A percentile compares a stretch with the other conserved stretches of the same genome.
These are phyloP conservation scores for Ctenodactylus gundi DNA, from an alignment of 2,113 vertebrate species.

Conservation along the genomic window DNA sequence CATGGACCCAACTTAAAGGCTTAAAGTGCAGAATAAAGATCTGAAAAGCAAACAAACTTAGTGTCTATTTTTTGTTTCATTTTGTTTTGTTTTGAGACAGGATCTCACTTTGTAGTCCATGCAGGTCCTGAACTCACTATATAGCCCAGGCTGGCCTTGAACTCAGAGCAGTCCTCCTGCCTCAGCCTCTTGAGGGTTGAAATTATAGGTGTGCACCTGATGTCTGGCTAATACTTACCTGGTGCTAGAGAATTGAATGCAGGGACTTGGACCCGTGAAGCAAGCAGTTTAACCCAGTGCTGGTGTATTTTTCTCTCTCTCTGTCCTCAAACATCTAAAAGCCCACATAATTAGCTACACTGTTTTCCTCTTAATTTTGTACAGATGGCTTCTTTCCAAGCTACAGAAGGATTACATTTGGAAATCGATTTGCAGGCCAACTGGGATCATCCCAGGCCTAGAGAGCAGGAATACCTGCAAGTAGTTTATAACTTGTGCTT, in stretches of 20 bases:
- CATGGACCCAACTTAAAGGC: background rate
- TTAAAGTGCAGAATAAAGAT: slow-evolving; percentile 12
- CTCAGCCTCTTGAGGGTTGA: too few species aligned
- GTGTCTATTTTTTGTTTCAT: background rate
- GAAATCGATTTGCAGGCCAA: background rate
- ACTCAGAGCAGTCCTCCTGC: too few species aligned
- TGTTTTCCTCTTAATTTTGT: background rate
- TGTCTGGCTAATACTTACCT: too few species aligned
- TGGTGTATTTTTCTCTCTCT: too few species aligned
- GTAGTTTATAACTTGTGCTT: background rate
- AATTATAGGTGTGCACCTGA: too few species aligned
- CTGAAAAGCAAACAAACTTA: background rate
- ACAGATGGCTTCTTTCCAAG: background rate
- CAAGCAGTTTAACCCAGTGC: too few species aligned
- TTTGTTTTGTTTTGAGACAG: too few species aligned
- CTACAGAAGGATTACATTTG: background rate
- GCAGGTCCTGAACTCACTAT: too few species aligned
- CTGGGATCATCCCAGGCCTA: background rate
- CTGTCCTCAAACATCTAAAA: background rate
- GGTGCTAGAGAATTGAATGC: too few species aligned
- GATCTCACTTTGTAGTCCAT: too few species aligned
- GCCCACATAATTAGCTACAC: background rate
- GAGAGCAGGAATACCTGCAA: background rate
- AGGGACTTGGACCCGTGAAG: too few species aligned
- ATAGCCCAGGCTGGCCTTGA: too few species aligned